Base-by-base conservation (phyloP, 2,113 vertebrate species). In the Astatotilapia flaviijosephi region DNA sequence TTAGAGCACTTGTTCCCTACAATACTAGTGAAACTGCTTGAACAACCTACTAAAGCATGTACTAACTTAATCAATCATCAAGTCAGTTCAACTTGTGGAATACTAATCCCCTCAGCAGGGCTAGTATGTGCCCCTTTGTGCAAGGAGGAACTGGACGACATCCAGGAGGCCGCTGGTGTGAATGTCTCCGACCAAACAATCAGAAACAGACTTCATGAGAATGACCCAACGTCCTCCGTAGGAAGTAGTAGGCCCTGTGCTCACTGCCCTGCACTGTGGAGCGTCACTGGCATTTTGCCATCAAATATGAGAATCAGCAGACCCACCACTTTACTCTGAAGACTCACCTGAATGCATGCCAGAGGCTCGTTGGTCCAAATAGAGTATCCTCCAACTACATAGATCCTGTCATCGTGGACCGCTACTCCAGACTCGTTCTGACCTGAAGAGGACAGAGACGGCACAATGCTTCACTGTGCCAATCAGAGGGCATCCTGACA, bases 341-440 rank as follows among this genome's bases (percentile, higher is more conserved):
- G 19, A 79, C 97, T 96, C 95, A 99, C 98, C 98, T 99, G 98
- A 95, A 99, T 99, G 96, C 98, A 99, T 21, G 98, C 98, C 95
- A 99, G 96, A 85, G 98, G 98, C 96, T 99, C 98, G 83, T 99
- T 99, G 93, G 98, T 99, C 98, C 98, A 99, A 96, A 99, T 99
- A 6, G 98, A 99, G 95, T 99, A 99, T 86, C 98, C 98, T 85
- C 98, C 98, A 82, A 99, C 98, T 95, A 99, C 97, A 95, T 99
- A 99, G 96, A 99, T 98, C 95, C 98, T 97, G 91, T 97, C 97
- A 84, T 97, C 97, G 80, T 99, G 98, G 80, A 99, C 98, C 0
- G 98, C 98, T 21, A 99, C 97, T 88, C 98, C 98, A 45, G 98
- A 98, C 95, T 99, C 98, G 80, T 99, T 99, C 93, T 99, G 98